Percentiles rank a stretch among this genome's conserved stretches.
Evolutionary conservation across 1,140 invertebrate species (phyloP).

Genomic region (Eufriesea mexicana): DNA sequence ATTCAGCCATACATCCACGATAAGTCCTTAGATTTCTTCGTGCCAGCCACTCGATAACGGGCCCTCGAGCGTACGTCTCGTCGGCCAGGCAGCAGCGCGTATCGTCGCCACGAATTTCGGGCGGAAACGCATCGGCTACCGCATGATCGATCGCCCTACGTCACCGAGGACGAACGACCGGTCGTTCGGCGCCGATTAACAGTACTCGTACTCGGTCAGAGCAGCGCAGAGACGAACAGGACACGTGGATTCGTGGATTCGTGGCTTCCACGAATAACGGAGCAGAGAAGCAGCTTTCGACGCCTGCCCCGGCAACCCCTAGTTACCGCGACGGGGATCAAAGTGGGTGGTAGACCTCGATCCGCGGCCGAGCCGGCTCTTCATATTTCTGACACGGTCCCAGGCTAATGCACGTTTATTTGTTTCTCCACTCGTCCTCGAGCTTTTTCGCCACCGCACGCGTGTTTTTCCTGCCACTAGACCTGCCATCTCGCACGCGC

Average conservation of each 20-base stretch:
- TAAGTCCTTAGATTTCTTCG: background rate
- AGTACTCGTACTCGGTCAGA: background rate
- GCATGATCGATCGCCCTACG: conserved; percentile 30
- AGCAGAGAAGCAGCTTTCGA: conserved; percentile 21
- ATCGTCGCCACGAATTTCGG: conserved; percentile 34
- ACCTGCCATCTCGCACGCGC: too few species aligned
- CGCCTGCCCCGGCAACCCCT: background rate
- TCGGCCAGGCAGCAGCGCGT: background rate
- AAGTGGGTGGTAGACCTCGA: conserved; percentile 38
- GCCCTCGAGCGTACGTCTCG: background rate
- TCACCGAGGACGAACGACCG: conserved; percentile 20
- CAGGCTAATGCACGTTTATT: conserved; percentile 53
- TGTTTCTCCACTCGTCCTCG: conserved; percentile 15
- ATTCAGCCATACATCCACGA: background rate
- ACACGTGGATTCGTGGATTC: background rate
- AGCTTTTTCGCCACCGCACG: background rate
- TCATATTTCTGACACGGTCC: conserved; percentile 49
- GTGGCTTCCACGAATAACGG: too few species aligned
- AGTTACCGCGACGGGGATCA: conserved; percentile 45
- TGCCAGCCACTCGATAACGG: background rate
- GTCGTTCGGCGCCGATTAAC: conserved; percentile 19
- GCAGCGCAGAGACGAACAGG: background rate
- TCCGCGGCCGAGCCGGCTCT: conserved; percentile 4
- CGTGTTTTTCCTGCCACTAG: background rate
- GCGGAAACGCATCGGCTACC: conserved; percentile 32